Percentiles rank a stretch among this genome's conserved stretches.
These are phyloP conservation scores for Zaprionus obscuricornis DNA, from an alignment of 2,888 invertebrate genomes.

Conservation along the genomic window DNA sequence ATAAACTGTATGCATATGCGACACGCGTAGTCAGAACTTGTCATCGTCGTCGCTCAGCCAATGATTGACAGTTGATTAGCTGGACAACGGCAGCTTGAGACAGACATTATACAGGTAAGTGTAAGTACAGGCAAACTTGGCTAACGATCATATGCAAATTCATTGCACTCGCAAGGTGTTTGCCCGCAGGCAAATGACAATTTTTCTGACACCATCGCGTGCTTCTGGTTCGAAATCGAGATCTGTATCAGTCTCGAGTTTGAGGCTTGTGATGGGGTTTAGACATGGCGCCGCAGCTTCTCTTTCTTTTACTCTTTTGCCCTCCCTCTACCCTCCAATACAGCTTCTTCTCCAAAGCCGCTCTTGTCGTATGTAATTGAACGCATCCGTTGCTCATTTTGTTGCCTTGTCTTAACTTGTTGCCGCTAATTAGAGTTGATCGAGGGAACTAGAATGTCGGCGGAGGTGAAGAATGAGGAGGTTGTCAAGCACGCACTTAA, in stretches of 20 bases:
- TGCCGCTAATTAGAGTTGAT: slow-evolving; percentile 65
- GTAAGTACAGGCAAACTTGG: slow-evolving; percentile 4
- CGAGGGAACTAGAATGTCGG: slow-evolving; percentile 16
- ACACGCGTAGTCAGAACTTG: slow-evolving; percentile 24
- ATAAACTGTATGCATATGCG: slow-evolving; percentile 49
- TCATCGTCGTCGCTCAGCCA: neutral
- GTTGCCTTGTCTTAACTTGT: slow-evolving; percentile 53
- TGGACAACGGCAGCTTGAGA: too few relatives aligned
- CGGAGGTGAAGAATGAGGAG: neutral
- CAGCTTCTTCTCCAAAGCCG: slow-evolving; percentile 1
- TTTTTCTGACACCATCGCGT: slow-evolving; percentile 54
- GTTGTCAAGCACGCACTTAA: slow-evolving; percentile 19
- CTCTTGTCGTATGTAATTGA: slow-evolving; percentile 50
- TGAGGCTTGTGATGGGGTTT: slow-evolving; percentile 8
- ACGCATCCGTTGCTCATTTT: slow-evolving; percentile 61
- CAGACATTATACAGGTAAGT: too few relatives aligned
- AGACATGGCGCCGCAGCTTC: slow-evolving; percentile 32
- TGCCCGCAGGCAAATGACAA: slow-evolving; percentile 51
- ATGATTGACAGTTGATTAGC: slow-evolving; percentile 24
- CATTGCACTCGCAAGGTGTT: slow-evolving; percentile 35
- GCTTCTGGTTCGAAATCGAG: slow-evolving; percentile 11
- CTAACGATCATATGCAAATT: slow-evolving; percentile 37
- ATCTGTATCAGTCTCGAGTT: too few relatives aligned
- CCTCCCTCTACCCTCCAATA: neutral
- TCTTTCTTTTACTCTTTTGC: neutral